These are phyloP conservation scores for Drosophila niveifrons DNA, from an alignment of 2,888 invertebrate species.

Conservation along the genomic window DNA sequence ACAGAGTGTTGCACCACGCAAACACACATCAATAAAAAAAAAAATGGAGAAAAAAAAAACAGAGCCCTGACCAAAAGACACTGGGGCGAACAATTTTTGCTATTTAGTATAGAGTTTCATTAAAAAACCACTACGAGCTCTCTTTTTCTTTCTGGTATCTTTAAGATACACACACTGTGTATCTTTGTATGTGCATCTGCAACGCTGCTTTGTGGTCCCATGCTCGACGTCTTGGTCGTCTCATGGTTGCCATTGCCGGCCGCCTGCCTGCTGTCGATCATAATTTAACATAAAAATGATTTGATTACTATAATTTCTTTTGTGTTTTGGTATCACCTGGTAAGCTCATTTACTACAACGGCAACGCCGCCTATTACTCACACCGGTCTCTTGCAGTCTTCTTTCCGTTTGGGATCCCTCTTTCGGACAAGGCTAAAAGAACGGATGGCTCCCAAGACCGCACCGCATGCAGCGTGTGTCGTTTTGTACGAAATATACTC, in stretches of 20 bases:
- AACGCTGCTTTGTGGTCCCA: background rate
- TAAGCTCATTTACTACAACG: constrained; percentile 83
- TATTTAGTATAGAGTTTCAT: constrained; percentile 81
- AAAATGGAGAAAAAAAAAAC: too few relatives aligned
- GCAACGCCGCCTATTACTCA: constrained; percentile 83
- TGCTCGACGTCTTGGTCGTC: background rate
- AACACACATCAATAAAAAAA: constrained; percentile 41
- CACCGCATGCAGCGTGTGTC: constrained; percentile 82
- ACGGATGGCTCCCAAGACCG: constrained; percentile 57
- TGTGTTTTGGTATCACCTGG: constrained; percentile 82
- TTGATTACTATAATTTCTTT: constrained; percentile 81
- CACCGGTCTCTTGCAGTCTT: constrained; percentile 56
- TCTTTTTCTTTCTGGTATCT: constrained; percentile 49
- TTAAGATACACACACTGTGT: constrained; percentile 31
- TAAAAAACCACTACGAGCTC: constrained; percentile 65
- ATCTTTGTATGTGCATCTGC: background rate
- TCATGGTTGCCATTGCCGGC: background rate
- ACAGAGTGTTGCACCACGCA: constrained; percentile 12
- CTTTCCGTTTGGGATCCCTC: constrained; percentile 2
- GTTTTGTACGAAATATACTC: constrained; percentile 64
- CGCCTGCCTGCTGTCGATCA: constrained; percentile 81
- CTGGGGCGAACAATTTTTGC: constrained; percentile 71
- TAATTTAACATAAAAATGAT: constrained; percentile 81
- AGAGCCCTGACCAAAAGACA: constrained; percentile 35
- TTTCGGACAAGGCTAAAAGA: background rate